phyloP scores from a whole-genome alignment of 2,113 vertebrate species.

The Oxygymnocypris stewartii region DNA sequence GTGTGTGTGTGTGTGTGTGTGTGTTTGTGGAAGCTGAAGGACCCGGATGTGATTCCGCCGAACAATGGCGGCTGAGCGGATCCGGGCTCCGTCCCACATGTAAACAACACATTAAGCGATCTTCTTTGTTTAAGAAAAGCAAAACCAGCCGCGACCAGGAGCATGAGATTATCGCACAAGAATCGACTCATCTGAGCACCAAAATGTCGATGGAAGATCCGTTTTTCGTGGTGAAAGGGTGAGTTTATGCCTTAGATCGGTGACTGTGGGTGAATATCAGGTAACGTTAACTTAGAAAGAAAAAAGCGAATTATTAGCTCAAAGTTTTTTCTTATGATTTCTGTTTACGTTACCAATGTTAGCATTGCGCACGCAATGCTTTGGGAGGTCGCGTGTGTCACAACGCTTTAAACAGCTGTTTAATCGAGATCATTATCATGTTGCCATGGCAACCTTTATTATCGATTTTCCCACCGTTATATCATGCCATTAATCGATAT shows the following conservation, averaged over 20 bases:
- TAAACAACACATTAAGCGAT: constrained; percentile 49
- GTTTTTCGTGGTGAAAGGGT: constrained; percentile 98
- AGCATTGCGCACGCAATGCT: neutral
- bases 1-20: too few species aligned
- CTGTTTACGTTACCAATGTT: neutral
- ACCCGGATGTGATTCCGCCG: constrained; percentile 52
- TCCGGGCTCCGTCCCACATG: constrained; percentile 30
- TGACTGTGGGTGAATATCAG: neutral
- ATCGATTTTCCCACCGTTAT: constrained; percentile 2
- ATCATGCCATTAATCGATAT: neutral
- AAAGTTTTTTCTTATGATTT: neutral
- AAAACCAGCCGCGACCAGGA: constrained; percentile 12
- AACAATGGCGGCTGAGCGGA: constrained; percentile 45
- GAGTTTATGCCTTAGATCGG: constrained; percentile 60
- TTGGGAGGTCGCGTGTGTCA: neutral
- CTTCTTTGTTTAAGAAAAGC: neutral
- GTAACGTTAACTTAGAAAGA: neutral
- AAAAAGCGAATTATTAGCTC: neutral
- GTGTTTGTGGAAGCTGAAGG: constrained; percentile 31
- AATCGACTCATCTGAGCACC: constrained; percentile 33
- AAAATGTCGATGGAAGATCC: constrained; percentile 97
- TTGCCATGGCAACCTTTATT: constrained; percentile 24
- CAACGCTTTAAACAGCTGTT: constrained; percentile 1
- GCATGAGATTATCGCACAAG: constrained; percentile 50
- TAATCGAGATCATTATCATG: neutral